These are phyloP conservation scores for Acronicta aceris DNA, from an alignment of 2,888 invertebrate species.

Conservation along the genomic window DNA sequence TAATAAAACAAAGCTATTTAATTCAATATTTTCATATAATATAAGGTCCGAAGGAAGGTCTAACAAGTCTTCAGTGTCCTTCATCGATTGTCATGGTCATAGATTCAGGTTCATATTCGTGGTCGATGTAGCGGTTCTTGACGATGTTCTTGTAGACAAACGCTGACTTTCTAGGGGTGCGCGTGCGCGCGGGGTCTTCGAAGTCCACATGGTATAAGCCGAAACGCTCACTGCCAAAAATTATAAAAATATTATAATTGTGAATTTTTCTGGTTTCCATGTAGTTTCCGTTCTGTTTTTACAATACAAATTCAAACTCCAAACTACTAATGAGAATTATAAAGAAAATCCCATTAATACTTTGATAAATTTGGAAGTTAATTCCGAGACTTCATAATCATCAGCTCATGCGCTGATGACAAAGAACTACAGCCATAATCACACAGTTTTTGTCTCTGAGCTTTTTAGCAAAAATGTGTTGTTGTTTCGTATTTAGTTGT, in stretches of 20 bases:
- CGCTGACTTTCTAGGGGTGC: conserved; percentile 91
- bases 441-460: too few species aligned
- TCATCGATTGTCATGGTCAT: conserved; percentile 73
- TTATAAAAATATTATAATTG: not conserved
- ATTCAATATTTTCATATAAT: not conserved
- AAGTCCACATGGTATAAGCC: conserved; percentile 92
- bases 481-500: too few species aligned
- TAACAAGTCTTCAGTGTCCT: conserved; percentile 32
- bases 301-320: too few species aligned
- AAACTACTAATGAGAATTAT: too few species aligned
- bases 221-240: conserved; percentile 89
- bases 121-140: conserved; percentile 77
- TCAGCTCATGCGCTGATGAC: too few species aligned
- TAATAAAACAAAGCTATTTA: not conserved
- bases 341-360: too few species aligned
- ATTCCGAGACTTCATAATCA: too few species aligned
- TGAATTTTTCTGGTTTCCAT: not conserved
- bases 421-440: too few species aligned
- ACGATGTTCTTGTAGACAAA: conserved; percentile 88
- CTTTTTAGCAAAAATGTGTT: too few species aligned
- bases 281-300: too few species aligned
- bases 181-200: conserved; percentile 87
- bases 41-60: too few species aligned
- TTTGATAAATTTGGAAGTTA: too few species aligned
- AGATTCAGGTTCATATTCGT: conserved; percentile 69